Conservation (phyloP, 2,888 invertebrate genomes). For the Oegoconia quadripuncta region DNA sequence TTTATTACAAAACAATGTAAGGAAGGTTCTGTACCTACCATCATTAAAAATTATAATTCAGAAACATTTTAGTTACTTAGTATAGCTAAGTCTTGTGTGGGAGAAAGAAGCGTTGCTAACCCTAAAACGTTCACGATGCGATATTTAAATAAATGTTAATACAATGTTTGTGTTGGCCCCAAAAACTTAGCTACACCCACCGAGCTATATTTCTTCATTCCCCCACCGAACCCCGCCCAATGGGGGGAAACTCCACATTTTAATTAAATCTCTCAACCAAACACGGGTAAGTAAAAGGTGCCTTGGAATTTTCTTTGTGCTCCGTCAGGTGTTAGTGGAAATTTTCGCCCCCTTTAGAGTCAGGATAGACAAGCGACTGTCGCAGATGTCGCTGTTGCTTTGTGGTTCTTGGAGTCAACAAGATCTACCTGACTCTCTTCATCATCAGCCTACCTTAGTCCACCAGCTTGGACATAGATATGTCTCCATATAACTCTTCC, state of each 20-base stretch:
- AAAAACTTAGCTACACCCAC: slow-evolving; percentile 52
- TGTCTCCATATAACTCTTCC: too few relatives aligned
- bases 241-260: slow-evolving; percentile 49
- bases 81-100: too few relatives aligned
- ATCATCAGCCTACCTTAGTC: too few relatives aligned
- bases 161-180: slow-evolving; percentile 65
- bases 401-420: too few relatives aligned
- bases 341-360: slow-evolving; percentile 15
- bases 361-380: background rate
- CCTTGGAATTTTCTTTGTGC: slow-evolving; percentile 69
- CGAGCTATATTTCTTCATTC: slow-evolving; percentile 56
- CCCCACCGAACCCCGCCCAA: slow-evolving; percentile 26
- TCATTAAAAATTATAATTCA: too few relatives aligned
- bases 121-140: slow-evolving; percentile 7
- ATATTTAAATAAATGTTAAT: slow-evolving; percentile 76
- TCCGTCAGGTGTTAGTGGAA: slow-evolving; percentile 30
- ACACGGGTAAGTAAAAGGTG: slow-evolving; percentile 51
- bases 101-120: too few relatives aligned
- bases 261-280: slow-evolving; percentile 68
- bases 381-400: too few relatives aligned
- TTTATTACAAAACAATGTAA: too few relatives aligned
- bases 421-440: too few relatives aligned
- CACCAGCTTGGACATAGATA: too few relatives aligned
- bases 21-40: too few relatives aligned
- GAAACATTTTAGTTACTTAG: too few relatives aligned